Base-by-base conservation (phyloP, 2,113 vertebrate genomes). In the Daubentonia madagascariensis region DNA sequence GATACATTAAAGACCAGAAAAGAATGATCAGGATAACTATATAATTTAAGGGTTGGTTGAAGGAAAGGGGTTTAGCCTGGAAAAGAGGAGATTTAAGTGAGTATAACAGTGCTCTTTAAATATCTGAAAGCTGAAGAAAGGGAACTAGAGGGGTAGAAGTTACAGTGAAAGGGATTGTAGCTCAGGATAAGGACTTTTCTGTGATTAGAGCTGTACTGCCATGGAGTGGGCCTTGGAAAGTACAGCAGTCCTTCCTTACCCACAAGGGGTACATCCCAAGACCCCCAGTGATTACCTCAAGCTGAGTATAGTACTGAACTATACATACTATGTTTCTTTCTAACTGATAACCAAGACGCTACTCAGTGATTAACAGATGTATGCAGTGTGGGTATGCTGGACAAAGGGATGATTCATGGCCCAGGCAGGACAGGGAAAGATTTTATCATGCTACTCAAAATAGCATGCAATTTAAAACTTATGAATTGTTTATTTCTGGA, bases 131-230 rank as follows among this genome's bases (percentile, higher is more conserved):
- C 37, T 37, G 43, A 43, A 73, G 75, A 45, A 35, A 83, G 17
- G 14, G 48, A 67, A 45, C 25, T 6, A 76, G 54, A 68, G 23
- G 2, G 6, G 14, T 37, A 37, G 30, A 23, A 22, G 52, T 70
- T 54, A n/a, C 3, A 50, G 86, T 0, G 0, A 79, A n/a, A 72
- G 50, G 70, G 25, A 12, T 63, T 50, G 59, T n/a, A 22, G 28
- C 40, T 45, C 50, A 61, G 20, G 35, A 28, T 37, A 28, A 65
- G 89, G 85, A 72, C 20, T 8, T 68, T 79, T 75, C 37, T 4
- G 0, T 30, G 28, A 9, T n/a, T 7, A 25, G 32, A 59, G 5
- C 23, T 32, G 25, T 18, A 6, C n/a, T 48, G 0, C 10, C 17
- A 0, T 5, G 18, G 68, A 75, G 32, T 3, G 63, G 83, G 22